A percentile compares a stretch with the other conserved stretches of the same genome.
Evolutionary conservation across 2,113 vertebrate genomes (phyloP).

Genomic region (Percina caprodes): DNA sequence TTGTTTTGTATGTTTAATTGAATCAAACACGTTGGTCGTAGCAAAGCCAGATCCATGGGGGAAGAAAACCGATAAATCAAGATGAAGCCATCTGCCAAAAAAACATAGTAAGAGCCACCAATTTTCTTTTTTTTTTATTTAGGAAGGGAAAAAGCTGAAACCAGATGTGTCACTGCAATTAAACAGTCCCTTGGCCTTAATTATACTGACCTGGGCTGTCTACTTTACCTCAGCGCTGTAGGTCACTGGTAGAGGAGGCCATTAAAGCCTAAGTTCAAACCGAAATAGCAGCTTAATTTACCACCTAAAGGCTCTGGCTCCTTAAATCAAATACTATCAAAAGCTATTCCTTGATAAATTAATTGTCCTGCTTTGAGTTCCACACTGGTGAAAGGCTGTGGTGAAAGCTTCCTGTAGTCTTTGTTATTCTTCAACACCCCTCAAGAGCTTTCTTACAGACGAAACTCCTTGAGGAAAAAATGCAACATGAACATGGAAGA

Average conservation of each 20-base stretch:
- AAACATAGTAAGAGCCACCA: slow-evolving; percentile 87
- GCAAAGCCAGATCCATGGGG: slow-evolving; percentile 39
- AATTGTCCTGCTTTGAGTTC: slow-evolving; percentile 87
- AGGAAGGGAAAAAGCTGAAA: slow-evolving; percentile 89
- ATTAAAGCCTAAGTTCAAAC: slow-evolving; percentile 97
- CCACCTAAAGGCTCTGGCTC: slow-evolving; percentile 95
- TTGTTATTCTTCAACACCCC: slow-evolving; percentile 46
- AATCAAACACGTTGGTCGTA: slow-evolving; percentile 61
- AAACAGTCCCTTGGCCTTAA: slow-evolving; percentile 98
- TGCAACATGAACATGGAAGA: slow-evolving; percentile 4
- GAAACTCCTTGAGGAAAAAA: slow-evolving; percentile 47
- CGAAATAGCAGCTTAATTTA: slow-evolving; percentile 98
- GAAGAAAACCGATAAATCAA: slow-evolving; percentile 70
- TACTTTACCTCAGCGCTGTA: slow-evolving; percentile 87
- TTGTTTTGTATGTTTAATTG: slow-evolving; percentile 67
- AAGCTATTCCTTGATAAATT: slow-evolving; percentile 91
- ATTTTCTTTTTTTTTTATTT: slow-evolving; percentile 63
- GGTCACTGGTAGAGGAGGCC: slow-evolving; percentile 93
- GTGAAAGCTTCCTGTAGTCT: slow-evolving; percentile 34
- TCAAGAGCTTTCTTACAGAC: slow-evolving; percentile 30
- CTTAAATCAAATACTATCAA: slow-evolving; percentile 98
- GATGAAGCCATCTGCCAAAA: slow-evolving; percentile 84
- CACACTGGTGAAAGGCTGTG: slow-evolving; percentile 38
- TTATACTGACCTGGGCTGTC: slow-evolving; percentile 94
- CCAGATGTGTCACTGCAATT: slow-evolving; percentile 97